phyloP scores from a whole-genome alignment of 1,140 invertebrate genomes.

The Zaprionus gabonicus region DNA sequence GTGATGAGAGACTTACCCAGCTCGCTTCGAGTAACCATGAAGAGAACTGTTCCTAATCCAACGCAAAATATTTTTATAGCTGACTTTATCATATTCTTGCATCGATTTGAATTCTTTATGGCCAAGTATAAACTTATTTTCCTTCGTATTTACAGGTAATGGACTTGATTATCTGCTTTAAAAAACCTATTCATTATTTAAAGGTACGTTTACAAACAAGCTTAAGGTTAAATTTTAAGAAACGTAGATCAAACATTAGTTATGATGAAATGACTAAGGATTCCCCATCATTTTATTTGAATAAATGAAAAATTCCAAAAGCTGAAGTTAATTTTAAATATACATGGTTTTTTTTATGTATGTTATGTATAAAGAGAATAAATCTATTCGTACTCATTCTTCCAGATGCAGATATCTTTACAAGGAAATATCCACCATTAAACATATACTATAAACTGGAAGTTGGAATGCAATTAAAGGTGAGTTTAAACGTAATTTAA shows the following conservation, averaged over 20 bases:
- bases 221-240: background rate
- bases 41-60: slow-evolving; percentile 72
- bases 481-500: background rate
- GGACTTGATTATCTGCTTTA: background rate
- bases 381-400: too few species aligned
- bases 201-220: background rate
- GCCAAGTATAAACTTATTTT: background rate
- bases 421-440: too few species aligned
- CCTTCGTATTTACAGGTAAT: background rate
- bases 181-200: background rate
- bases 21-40: slow-evolving; percentile 72
- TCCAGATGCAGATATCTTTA: too few species aligned
- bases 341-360: too few species aligned
- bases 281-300: background rate
- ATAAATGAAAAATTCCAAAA: background rate
- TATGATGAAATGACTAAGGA: background rate
- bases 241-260: background rate
- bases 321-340: background rate
- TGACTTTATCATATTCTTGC: background rate
- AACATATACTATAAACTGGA: too few species aligned
- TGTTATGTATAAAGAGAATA: too few species aligned
- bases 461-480: background rate
- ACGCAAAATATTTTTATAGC: slow-evolving; percentile 38
- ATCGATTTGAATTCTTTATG: too few species aligned
- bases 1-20: slow-evolving; percentile 74